Evolutionary conservation across 2,113 vertebrate species (phyloP).

Genomic region (Leptodactylus fuscus): DNA sequence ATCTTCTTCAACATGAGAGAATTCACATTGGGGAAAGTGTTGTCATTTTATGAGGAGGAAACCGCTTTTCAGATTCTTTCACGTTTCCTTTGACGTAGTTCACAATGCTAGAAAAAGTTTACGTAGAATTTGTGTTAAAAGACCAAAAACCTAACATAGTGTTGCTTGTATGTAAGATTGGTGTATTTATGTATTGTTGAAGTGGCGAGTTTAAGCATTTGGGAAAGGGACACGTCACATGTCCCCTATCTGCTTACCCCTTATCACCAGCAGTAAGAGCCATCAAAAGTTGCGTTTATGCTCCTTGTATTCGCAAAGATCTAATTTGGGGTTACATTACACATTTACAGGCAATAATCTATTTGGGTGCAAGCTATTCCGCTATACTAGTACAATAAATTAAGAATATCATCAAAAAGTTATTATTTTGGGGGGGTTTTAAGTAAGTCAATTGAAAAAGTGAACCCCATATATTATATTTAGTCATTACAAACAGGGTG

Average conservation of each 20-base stretch:
- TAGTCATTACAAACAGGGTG: no score
- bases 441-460: no score
- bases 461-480: no score
- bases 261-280: not conserved
- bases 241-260: not conserved
- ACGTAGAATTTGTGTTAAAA: not conserved
- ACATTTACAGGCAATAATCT: not conserved
- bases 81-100: not conserved
- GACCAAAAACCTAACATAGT: not conserved
- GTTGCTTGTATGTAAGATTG: not conserved
- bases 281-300: not conserved
- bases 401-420: no score
- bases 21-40: not conserved
- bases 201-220: not conserved
- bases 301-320: not conserved
- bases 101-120: not conserved
- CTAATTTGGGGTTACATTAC: not conserved
- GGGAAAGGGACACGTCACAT: not conserved
- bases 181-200: slow-evolving; percentile 1
- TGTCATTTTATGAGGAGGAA: not conserved
- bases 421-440: no score
- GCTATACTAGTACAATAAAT: not conserved
- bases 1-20: not conserved
- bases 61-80: not conserved
- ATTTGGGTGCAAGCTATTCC: not conserved